These are phyloP conservation scores for Caerostris darwini DNA, from an alignment of 1,140 invertebrate genomes.

Conservation along the genomic window DNA sequence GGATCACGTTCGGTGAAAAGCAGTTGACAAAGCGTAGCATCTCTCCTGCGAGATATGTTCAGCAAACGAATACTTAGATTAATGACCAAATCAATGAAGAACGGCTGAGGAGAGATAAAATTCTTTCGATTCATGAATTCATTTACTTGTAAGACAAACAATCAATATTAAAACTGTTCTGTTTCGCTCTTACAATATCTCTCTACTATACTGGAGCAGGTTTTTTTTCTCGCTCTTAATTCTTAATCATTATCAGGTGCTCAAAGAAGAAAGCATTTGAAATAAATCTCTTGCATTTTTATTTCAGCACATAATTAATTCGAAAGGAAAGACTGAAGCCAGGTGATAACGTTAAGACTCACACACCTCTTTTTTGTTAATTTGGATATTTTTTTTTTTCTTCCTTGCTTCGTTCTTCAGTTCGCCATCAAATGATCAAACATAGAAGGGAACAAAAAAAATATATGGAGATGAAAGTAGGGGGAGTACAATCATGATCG, in stretches of 20 bases:
- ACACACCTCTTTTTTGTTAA: neutral
- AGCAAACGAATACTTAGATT: slow-evolving; percentile 17
- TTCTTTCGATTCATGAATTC: slow-evolving; percentile 38
- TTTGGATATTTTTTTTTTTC: neutral
- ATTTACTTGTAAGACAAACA: slow-evolving; percentile 35
- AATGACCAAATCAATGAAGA: slow-evolving; percentile 33
- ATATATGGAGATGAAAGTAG: neutral
- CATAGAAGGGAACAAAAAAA: neutral
- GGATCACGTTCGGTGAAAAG: neutral
- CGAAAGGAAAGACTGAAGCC: slow-evolving; percentile 42
- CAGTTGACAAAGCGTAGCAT: slow-evolving; percentile 11
- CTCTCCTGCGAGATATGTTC: neutral
- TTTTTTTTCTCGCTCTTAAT: neutral
- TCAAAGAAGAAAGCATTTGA: slow-evolving; percentile 24
- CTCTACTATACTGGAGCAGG: neutral
- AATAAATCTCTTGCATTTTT: slow-evolving; percentile 45
- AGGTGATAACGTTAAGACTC: slow-evolving; percentile 49
- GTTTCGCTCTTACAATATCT: neutral
- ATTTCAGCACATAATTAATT: slow-evolving; percentile 43
- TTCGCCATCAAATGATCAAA: slow-evolving; percentile 6
- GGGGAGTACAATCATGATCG: slow-evolving; percentile 12
- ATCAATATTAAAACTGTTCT: slow-evolving; percentile 49
- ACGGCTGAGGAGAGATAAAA: slow-evolving; percentile 23
- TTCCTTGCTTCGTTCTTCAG: neutral
- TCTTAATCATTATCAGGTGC: slow-evolving; percentile 50